These are phyloP conservation scores for Micromesistius poutassou DNA, from an alignment of 2,797 vertebrate species.

Conservation along the genomic window DNA sequence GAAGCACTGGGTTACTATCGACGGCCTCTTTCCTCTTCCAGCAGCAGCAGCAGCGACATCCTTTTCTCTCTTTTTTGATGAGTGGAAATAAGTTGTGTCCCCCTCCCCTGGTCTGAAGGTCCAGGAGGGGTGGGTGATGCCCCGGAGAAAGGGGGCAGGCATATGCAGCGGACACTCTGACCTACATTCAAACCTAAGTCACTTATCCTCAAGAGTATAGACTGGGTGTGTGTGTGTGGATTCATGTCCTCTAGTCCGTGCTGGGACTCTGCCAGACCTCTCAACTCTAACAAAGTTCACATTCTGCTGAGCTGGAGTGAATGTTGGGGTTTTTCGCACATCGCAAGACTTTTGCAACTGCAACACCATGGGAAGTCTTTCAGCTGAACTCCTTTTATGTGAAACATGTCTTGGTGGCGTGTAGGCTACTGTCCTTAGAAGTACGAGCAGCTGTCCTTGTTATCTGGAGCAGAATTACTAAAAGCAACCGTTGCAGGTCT, in stretches of 20 bases:
- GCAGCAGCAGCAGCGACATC: conserved; percentile 67
- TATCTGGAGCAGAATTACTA: not conserved
- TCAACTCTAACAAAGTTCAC: not conserved
- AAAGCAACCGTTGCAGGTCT: not conserved
- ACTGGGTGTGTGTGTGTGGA: not conserved
- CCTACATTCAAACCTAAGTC: conserved; percentile 27
- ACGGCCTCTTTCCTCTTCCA: conserved; percentile 42
- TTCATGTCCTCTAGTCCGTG: not conserved
- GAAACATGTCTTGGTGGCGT: not conserved
- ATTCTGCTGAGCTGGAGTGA: not conserved
- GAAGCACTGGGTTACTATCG: conserved; percentile 38
- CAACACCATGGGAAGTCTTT: not conserved
- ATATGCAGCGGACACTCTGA: conserved; percentile 22
- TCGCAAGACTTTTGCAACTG: not conserved
- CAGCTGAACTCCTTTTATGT: not conserved
- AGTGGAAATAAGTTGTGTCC: conserved; percentile 19
- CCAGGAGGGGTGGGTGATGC: not conserved
- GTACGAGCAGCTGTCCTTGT: not conserved
- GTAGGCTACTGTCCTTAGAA: not conserved
- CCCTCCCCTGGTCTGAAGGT: conserved; percentile 4
- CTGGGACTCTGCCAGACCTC: not conserved
- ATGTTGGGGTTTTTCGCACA: not conserved
- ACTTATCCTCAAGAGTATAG: conserved; percentile 18
- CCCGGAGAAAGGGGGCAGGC: conserved; percentile 10
- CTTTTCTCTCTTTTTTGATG: conserved; percentile 15